Conservation (phyloP, 2,113 vertebrate genomes). For the Leucopternis melanops region DNA sequence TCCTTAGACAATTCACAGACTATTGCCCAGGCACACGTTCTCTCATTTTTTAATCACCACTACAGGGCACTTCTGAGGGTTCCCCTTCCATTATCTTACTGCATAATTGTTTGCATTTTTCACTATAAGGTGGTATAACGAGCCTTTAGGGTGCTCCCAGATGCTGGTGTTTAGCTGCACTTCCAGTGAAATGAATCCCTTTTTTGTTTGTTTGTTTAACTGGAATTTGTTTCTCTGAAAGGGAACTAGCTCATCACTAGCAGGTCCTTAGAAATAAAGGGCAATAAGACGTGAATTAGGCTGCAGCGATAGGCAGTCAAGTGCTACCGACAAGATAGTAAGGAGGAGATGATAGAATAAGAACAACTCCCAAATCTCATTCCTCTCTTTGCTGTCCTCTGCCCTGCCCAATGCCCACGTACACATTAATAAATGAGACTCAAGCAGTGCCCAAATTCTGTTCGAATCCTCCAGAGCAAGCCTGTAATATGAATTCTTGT, state of each 20-base stretch:
- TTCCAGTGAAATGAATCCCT: slow-evolving; percentile 7
- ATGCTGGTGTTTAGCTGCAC: slow-evolving; percentile 5
- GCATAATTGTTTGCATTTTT: slow-evolving; percentile 42
- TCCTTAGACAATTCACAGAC: background rate
- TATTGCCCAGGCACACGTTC: background rate
- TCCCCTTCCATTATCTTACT: slow-evolving; percentile 13
- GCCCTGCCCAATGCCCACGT: background rate
- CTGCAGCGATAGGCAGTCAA: background rate
- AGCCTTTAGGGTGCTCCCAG: slow-evolving; percentile 5
- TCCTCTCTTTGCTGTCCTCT: background rate
- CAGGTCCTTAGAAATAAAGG: slow-evolving; percentile 11
- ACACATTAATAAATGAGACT: background rate
- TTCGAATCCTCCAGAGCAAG: background rate
- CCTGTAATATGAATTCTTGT: background rate
- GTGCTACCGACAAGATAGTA: background rate
- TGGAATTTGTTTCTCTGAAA: slow-evolving; percentile 31
- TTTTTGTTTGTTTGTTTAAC: slow-evolving; percentile 10
- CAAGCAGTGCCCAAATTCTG: slow-evolving; percentile 4
- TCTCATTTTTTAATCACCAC: slow-evolving; percentile 27
- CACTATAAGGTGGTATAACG: slow-evolving; percentile 11
- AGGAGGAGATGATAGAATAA: background rate
- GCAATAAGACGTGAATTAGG: slow-evolving; percentile 11
- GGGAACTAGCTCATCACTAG: background rate
- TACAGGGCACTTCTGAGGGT: background rate
- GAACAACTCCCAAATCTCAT: slow-evolving; percentile 9